Evolutionary conservation across 2,888 invertebrate species (phyloP), one percentile per base, ranked within the genome.

Genomic region (Drosophila helvetica): DNA sequence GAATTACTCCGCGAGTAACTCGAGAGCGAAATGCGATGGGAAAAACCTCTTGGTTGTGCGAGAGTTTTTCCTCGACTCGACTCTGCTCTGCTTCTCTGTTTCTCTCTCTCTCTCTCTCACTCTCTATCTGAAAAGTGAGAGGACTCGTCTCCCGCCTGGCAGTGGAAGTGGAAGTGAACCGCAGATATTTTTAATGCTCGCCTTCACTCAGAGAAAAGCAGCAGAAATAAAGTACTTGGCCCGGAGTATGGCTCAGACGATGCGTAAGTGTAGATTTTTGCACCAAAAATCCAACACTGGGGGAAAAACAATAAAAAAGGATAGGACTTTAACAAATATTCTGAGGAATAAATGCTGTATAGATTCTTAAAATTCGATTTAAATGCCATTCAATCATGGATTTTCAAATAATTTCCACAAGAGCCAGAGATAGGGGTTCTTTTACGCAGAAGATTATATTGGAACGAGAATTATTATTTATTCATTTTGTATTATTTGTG

Each of bases 1-100:
- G 86, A 80, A 82, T 80, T 85, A 85, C 77, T 79, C 66, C 43
- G 45, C 61, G 67, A 61, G 74, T 74, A 70, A 82, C 68, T 77
- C 57, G 64, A 61, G 74, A 66, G 64, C 51, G 45, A 33, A 55
- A 53, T 38, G 25, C 47, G 62, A 27, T 57, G 46, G 27, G n/a
- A 43, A 25, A 38, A 57, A 38, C 47, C 50, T 45, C n/a, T 19
- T 33, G 59, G 46, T 38, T 17, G 19, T 58, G 27, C 59, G 18
- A 51, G 65, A 42, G 51, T 42, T 54, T 55, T 38, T 22, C 43
- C 43, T 48, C 22, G 22, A 18, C 30, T 42, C n/a, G n/a, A n/a
- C n/a, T n/a, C n/a, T n/a, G n/a, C n/a, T n/a, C n/a, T n/a, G n/a
- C 42, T 50, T 50, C 42, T 19, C 51, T 52, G 46, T 61, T 38